Evolutionary conservation across 2,888 invertebrate species (phyloP).

Genomic region (Pristionchus arcanus): DNA sequence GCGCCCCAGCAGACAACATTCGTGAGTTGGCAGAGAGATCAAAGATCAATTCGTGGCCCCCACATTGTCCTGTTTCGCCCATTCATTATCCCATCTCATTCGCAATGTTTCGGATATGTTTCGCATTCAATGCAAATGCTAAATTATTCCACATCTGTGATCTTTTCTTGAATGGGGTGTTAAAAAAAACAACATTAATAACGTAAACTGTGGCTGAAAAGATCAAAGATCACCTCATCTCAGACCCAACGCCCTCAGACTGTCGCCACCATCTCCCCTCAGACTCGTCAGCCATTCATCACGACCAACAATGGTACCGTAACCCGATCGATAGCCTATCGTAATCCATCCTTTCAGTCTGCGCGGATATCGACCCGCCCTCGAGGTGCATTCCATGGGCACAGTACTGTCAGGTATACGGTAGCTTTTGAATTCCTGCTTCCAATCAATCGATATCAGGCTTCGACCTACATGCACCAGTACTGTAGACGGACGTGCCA

Average conservation of each 20-base stretch:
- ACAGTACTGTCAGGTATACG: slow-evolving; percentile 56
- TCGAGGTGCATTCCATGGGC: slow-evolving; percentile 55
- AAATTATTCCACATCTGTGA: too few relatives aligned
- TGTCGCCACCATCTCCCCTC: neutral
- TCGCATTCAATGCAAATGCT: neutral
- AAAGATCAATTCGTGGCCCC: neutral
- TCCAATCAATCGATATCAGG: slow-evolving; percentile 39
- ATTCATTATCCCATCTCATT: neutral
- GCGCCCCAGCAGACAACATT: neutral
- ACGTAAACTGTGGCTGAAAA: neutral
- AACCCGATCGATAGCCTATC: neutral
- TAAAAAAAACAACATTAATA: too few relatives aligned
- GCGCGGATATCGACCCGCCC: slow-evolving; percentile 54
- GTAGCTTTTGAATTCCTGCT: neutral
- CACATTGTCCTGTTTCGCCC: too few relatives aligned
- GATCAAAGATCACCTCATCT: neutral
- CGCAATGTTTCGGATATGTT: neutral
- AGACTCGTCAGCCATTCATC: slow-evolving; percentile 6
- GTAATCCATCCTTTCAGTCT: slow-evolving; percentile 26
- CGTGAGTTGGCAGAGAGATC: neutral
- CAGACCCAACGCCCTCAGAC: slow-evolving; percentile 24
- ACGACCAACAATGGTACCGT: slow-evolving; percentile 17
- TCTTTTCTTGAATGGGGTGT: too few relatives aligned
- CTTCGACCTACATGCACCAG: slow-evolving; percentile 56
- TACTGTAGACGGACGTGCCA: slow-evolving; percentile 55